A percentile compares a stretch with the other conserved stretches of the same genome.
Evolutionary conservation across 2,888 invertebrate species (phyloP).

Genomic region (Nomada flava): DNA sequence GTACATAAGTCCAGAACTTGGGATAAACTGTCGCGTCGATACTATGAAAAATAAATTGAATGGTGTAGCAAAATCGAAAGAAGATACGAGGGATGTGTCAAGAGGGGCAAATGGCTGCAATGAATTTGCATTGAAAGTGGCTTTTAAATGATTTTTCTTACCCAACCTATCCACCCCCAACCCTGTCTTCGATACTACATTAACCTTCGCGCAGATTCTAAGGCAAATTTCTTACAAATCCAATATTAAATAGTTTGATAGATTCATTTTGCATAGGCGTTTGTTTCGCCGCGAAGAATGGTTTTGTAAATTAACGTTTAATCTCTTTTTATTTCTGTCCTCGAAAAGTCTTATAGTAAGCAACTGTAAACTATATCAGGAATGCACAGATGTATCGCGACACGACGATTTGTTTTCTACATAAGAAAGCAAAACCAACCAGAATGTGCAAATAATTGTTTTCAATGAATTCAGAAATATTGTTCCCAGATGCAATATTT

Average conservation of each 20-base stretch:
- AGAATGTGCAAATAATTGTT: background rate
- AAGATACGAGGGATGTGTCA: conserved; percentile 40
- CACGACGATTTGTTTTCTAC: too few relatives aligned
- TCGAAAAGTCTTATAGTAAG: too few relatives aligned
- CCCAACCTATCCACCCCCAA: background rate
- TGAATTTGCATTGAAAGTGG: conserved; percentile 83
- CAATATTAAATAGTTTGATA: conserved; percentile 73
- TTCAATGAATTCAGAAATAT: background rate
- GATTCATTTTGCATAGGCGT: conserved; percentile 20
- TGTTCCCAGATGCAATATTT: background rate
- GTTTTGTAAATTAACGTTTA: background rate
- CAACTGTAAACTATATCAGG: too few relatives aligned
- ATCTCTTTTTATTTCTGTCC: too few relatives aligned
- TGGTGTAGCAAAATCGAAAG: conserved; percentile 57
- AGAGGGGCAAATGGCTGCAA: conserved; percentile 68
- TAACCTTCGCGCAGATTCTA: conserved; percentile 73
- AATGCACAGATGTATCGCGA: too few relatives aligned
- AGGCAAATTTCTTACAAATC: conserved; percentile 75
- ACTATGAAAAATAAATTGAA: conserved; percentile 74
- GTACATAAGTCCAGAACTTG: background rate
- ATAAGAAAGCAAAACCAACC: background rate
- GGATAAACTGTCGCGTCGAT: conserved; percentile 53
- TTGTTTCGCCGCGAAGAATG: background rate
- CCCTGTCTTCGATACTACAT: conserved; percentile 33
- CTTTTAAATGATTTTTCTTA: conserved; percentile 77